These are phyloP conservation scores for Ciconia nigra DNA, from an alignment of 2,797 vertebrate genomes.

Conservation along the genomic window DNA sequence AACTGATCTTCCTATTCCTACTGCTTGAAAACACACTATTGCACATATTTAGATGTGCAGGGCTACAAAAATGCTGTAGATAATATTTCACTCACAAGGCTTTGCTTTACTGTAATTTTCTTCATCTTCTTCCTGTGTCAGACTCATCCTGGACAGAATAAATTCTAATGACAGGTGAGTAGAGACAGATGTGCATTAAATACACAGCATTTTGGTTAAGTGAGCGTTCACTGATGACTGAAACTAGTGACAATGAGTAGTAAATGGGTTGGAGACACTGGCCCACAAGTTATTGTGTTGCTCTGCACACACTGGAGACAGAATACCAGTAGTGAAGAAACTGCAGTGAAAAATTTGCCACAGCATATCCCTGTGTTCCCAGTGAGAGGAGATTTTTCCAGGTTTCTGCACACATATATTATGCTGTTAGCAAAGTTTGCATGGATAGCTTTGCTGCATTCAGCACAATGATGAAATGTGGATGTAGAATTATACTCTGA, in stretches of 20 bases:
- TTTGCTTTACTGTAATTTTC: neutral
- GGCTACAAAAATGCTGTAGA: neutral
- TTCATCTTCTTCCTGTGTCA: neutral
- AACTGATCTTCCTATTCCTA: neutral
- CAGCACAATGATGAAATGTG: neutral
- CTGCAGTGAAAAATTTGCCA: neutral
- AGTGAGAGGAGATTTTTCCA: neutral
- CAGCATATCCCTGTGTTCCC: neutral
- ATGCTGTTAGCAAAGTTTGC: neutral
- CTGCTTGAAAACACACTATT: neutral
- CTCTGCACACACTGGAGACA: neutral
- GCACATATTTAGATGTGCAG: neutral
- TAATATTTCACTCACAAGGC: neutral
- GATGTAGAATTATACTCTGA: neutral
- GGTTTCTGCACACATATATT: neutral
- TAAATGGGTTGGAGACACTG: neutral
- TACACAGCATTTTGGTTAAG: neutral
- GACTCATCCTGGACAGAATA: neutral
- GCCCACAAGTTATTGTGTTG: neutral
- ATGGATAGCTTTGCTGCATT: neutral
- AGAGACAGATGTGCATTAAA: neutral
- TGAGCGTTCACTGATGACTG: neutral
- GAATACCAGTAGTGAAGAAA: neutral
- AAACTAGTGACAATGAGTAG: neutral
- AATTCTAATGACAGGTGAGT: neutral